Base-by-base conservation (phyloP, 92 coral and sea anemone genomes). In the Parazoanthus swiftii region DNA sequence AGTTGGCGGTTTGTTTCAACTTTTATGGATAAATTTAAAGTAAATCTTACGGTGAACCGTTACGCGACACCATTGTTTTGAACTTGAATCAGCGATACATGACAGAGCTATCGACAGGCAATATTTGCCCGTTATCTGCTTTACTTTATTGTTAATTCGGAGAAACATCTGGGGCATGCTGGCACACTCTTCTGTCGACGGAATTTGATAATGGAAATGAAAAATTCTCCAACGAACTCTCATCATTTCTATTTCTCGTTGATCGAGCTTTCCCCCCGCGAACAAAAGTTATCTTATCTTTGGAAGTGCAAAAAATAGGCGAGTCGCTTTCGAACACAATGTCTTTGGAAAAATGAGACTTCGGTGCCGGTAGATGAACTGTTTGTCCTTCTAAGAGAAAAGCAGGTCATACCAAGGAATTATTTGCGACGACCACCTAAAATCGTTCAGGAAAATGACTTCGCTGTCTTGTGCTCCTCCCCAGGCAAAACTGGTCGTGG, bases 401-500 rank as follows among this genome's bases (percentile, higher is more conserved):
- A 79, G 82, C 63, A 79, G 59, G 65, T 79, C 82, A 79, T 50
- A 38, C 82, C 85, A 76, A 63, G 89, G 85, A 18, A 77, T 76
- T 6, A 86, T 86, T 76, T 86, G 89, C 23, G 89, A 26, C 42
- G 85, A 74, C 85, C 89, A 86, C 48, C 89, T 43, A 8, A 86
- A 86, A 76, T 86, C 85, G 50, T 86, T 86, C 54, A 80, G 14
- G 71, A 80, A 80, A 56, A 80, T 80, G 8, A 80, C 85, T 80
- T 80, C 85, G 42, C 85, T 86, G 14, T 76, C 48, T 63, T 76
- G 48, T 46, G 89, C 89, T 86, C 89, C 85, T n/a, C 76, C 89
- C 89, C 85, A 51, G 72, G 89, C 89, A 86, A 86, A 86, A 25
- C 81, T 86, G n/a, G 89, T 48, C 38, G 89, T 86, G 43, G 89